Conservation (phyloP, 2,888 invertebrate genomes). For the Eupelmus urozonus region DNA sequence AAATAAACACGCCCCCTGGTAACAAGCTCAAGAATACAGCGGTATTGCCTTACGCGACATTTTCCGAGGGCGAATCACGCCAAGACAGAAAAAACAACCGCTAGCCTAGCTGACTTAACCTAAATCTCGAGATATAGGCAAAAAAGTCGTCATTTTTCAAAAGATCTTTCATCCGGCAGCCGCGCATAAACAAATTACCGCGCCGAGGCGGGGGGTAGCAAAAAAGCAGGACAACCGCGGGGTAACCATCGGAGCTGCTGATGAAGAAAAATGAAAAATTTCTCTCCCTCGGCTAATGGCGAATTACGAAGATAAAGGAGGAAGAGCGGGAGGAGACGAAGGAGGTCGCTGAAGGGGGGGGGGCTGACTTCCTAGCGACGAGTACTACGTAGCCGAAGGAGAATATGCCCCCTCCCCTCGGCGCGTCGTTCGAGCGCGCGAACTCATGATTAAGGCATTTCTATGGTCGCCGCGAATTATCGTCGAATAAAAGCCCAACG, state of each 20-base stretch:
- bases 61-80: background rate
- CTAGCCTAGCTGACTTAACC: background rate
- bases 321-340: background rate
- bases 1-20: no score
- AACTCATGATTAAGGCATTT: constrained; percentile 67
- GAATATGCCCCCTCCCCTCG: constrained; percentile 40
- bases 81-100: background rate
- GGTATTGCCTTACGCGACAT: constrained; percentile 9
- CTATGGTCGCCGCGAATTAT: constrained; percentile 67
- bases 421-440: no score
- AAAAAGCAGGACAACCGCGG: background rate
- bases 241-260: no score
- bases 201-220: background rate
- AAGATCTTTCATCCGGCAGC: background rate
- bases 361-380: no score
- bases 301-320: constrained; percentile 45
- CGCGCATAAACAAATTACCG: constrained; percentile 33
- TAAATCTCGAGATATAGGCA: constrained; percentile 14
- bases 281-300: constrained; percentile 34
- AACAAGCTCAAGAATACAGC: background rate
- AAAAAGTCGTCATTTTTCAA: constrained; percentile 20
- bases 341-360: no score
- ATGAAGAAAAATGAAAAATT: background rate
- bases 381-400: constrained; percentile 10
- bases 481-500: constrained; percentile 64